These are phyloP conservation scores for Drosophila malerkotliana DNA, from an alignment of 1,140 invertebrate species.

Conservation along the genomic window DNA sequence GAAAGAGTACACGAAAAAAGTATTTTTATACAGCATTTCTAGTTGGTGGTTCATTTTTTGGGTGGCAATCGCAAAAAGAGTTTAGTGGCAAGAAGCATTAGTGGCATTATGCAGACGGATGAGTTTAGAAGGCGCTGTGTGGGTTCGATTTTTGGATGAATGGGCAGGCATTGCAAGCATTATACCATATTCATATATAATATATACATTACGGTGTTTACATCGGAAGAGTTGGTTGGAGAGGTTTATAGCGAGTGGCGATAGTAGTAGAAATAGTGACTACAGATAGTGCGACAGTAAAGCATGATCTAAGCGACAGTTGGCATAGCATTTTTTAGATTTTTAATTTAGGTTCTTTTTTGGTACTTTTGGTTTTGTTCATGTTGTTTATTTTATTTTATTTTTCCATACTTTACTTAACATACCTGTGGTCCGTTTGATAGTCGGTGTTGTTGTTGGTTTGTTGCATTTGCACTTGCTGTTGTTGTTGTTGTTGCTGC, in stretches of 20 bases:
- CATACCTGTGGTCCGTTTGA: slow-evolving; percentile 66
- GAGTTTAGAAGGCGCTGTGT: slow-evolving; percentile 16
- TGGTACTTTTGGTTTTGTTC: slow-evolving; percentile 25
- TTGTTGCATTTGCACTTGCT: slow-evolving; percentile 19
- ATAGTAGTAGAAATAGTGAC: slow-evolving; percentile 37
- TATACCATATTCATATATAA: slow-evolving; percentile 21
- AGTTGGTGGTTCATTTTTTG: slow-evolving; percentile 31
- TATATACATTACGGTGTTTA: slow-evolving; percentile 12
- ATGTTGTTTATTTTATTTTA: slow-evolving; percentile 15
- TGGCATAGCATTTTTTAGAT: slow-evolving; percentile 66
- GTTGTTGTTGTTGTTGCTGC: slow-evolving; percentile 42
- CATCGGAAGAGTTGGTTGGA: slow-evolving; percentile 4
- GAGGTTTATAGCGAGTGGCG: slow-evolving; percentile 17
- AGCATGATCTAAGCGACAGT: slow-evolving; percentile 77
- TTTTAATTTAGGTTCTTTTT: slow-evolving; percentile 40
- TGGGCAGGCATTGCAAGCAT: slow-evolving; percentile 59
- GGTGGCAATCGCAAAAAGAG: slow-evolving; percentile 23
- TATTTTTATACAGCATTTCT: slow-evolving; percentile 56
- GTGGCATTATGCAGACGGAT: slow-evolving; percentile 38
- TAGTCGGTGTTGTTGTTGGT: slow-evolving; percentile 58
- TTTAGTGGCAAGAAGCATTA: slow-evolving; percentile 56
- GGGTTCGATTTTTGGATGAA: slow-evolving; percentile 24
- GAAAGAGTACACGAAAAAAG: slow-evolving; percentile 41
- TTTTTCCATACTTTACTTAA: background rate
- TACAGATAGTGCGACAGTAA: slow-evolving; percentile 73